Percentiles rank a stretch among this genome's conserved stretches.
These are phyloP conservation scores for Oncopeltus fasciatus DNA, from an alignment of 1,140 invertebrate species.

Conservation along the genomic window DNA sequence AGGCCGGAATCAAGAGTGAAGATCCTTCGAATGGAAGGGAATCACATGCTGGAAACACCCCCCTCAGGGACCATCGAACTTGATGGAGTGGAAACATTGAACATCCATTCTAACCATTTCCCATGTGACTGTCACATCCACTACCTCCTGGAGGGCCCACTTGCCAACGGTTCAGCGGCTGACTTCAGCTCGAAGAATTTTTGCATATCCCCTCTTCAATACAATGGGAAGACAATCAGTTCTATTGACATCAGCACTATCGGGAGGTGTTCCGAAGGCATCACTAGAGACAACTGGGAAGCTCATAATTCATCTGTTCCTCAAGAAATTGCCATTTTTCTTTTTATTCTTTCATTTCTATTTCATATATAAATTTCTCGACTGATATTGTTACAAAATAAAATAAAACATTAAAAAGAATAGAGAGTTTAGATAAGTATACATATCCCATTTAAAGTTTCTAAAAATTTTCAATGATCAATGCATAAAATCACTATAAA, in stretches of 20 bases:
- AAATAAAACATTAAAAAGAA: no score
- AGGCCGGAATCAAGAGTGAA: constrained; percentile 49
- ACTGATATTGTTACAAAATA: no score
- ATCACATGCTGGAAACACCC: constrained; percentile 62
- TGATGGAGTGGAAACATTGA: constrained; percentile 48
- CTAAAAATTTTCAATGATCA: no score
- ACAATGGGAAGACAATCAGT: constrained; percentile 56
- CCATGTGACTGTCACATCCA: constrained; percentile 70
- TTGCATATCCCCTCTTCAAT: constrained; percentile 68
- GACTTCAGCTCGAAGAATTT: constrained; percentile 62
- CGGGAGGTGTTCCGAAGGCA: constrained; percentile 47
- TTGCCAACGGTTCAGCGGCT: constrained; percentile 44
- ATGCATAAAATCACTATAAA: no score
- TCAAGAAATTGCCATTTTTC: background rate
- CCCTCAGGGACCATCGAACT: constrained; percentile 42
- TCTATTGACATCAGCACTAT: constrained; percentile 48
- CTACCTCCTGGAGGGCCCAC: constrained; percentile 52
- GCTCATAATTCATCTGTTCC: constrained; percentile 23
- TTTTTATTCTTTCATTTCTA: background rate
- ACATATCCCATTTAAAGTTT: no score
- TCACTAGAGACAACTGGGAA: constrained; percentile 46
- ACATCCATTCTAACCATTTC: constrained; percentile 59
- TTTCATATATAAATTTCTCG: background rate
- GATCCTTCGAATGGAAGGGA: constrained; percentile 54
- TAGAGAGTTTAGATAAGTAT: no score